Conservation (phyloP, 1,140 invertebrate genomes). For the Pteromalus puparum region DNA sequence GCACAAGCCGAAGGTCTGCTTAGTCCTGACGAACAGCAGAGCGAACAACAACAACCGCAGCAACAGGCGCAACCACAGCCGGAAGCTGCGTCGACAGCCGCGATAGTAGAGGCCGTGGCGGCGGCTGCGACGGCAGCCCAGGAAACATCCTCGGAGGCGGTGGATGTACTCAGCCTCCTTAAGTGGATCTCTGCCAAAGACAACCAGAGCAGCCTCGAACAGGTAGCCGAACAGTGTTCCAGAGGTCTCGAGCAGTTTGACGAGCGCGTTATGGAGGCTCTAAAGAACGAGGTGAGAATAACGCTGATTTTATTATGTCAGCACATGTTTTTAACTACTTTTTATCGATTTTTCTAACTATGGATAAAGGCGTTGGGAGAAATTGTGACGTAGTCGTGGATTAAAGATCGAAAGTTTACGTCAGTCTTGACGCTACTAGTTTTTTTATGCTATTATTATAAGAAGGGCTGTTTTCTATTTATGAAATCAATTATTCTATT, state of each 20-base stretch:
- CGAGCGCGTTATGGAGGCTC: conserved; percentile 76
- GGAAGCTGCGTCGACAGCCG: conserved; percentile 42
- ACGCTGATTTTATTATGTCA: no score
- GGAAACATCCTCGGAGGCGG: conserved; percentile 43
- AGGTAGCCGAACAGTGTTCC: conserved; percentile 86
- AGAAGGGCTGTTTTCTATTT: no score
- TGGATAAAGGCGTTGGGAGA: no score
- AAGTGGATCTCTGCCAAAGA: conserved; percentile 91
- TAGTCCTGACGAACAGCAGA: conserved; percentile 69
- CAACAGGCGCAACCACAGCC: background rate
- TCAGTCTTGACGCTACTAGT: no score
- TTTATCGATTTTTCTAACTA: no score
- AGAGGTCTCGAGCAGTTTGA: conserved; percentile 83
- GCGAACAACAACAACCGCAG: conserved; percentile 6
- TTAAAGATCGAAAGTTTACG: no score
- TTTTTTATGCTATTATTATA: no score
- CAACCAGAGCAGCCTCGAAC: conserved; percentile 85
- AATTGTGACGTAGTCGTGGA: no score
- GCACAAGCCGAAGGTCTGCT: conserved; percentile 79
- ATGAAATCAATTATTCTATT: no score
- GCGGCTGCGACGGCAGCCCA: conserved; percentile 47
- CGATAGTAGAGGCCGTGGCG: conserved; percentile 58
- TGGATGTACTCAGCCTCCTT: conserved; percentile 77
- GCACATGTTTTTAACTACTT: no score
- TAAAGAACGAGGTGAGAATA: conserved; percentile 77